These are phyloP conservation scores for Doryteuthis pealeii DNA, from an alignment of 1,140 invertebrate species.

Conservation along the genomic window DNA sequence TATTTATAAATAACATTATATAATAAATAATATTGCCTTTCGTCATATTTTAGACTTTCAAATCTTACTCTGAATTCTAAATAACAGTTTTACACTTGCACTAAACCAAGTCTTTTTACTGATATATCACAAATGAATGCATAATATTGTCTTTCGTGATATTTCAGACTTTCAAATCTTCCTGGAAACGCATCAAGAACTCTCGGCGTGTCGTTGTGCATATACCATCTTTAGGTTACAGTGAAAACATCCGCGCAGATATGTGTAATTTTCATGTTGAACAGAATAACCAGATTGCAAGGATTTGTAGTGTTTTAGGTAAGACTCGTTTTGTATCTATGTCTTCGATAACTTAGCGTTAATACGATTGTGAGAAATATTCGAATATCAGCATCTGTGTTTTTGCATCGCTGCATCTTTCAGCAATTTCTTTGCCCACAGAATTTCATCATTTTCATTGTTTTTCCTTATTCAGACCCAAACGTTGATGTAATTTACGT, in stretches of 20 bases:
- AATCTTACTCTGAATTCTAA: no score
- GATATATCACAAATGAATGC: no score
- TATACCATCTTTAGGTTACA: constrained; percentile 56
- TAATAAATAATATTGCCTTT: no score
- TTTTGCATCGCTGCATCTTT: no score
- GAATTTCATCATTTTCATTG: neutral
- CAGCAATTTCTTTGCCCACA: no score
- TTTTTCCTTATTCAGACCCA: constrained; percentile 48
- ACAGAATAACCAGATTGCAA: constrained; percentile 59
- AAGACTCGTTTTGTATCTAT: neutral
- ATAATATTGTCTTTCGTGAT: constrained; percentile 14
- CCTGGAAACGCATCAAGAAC: constrained; percentile 55
- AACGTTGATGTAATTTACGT: constrained; percentile 62
- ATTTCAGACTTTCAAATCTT: constrained; percentile 49
- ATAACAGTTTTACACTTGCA: no score
- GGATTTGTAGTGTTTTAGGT: constrained; percentile 59
- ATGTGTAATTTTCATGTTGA: constrained; percentile 52
- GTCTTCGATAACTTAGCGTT: no score
- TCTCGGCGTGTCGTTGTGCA: constrained; percentile 55
- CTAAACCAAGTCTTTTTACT: no score
- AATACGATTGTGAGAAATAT: no score
- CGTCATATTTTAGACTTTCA: no score
- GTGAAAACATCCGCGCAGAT: constrained; percentile 48
- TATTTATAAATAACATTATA: no score
- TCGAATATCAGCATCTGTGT: no score